phyloP scores from a whole-genome alignment of 2,113 vertebrate genomes.

The Triplophysa siluroides region DNA sequence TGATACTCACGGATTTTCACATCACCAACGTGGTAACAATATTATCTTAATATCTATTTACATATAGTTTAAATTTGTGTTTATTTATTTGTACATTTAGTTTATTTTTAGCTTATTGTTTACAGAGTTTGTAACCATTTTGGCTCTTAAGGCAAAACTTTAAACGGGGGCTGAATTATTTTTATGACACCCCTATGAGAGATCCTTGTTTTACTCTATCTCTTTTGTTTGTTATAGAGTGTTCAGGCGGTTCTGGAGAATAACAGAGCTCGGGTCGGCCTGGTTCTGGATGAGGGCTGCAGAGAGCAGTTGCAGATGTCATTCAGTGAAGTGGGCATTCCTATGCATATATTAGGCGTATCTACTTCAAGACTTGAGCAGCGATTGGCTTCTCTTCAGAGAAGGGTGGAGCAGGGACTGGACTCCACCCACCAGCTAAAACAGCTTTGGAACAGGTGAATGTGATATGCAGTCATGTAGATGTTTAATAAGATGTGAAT shows the following conservation, averaged over 20 bases:
- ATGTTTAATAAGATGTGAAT: background rate
- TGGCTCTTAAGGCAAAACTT: too few species aligned
- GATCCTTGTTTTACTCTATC: background rate
- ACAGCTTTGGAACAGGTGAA: slow-evolving; percentile 80
- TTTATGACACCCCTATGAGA: too few species aligned
- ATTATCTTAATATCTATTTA: too few species aligned
- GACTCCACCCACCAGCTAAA: slow-evolving; percentile 64
- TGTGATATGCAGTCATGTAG: background rate
- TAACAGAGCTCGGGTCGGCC: slow-evolving; percentile 71
- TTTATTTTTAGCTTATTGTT: too few species aligned
- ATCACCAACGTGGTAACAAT: too few species aligned
- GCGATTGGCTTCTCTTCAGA: slow-evolving; percentile 74
- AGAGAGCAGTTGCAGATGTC: slow-evolving; percentile 66
- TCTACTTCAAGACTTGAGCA: slow-evolving; percentile 73
- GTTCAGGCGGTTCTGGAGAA: slow-evolving; percentile 69
- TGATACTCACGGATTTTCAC: too few species aligned
- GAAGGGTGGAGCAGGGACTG: slow-evolving; percentile 70
- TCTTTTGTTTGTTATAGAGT: slow-evolving; percentile 66
- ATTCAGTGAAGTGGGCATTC: background rate
- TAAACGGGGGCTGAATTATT: too few species aligned
- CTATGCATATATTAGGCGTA: slow-evolving; percentile 62
- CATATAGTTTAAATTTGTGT: too few species aligned
- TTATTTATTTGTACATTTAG: too few species aligned
- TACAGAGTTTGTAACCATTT: too few species aligned
- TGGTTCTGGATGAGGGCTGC: slow-evolving; percentile 75